Base-by-base conservation (phyloP, 2,888 invertebrate species). In the Peribatodes rhomboidaria region DNA sequence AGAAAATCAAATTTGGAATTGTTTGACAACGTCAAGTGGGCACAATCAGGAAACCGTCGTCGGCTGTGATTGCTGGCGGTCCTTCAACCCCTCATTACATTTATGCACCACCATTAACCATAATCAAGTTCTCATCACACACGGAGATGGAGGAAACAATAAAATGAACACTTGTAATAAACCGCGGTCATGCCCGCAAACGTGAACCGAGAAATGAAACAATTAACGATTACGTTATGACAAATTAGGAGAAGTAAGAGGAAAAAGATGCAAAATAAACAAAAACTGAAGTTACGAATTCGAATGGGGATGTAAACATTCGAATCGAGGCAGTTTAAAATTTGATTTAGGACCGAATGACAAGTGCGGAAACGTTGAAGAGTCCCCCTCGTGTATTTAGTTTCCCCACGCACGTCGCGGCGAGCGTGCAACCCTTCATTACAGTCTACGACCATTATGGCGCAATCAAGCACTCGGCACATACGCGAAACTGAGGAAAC, bases 401-500 rank as follows among this genome's bases (percentile, higher is more conserved):
- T 87, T 84, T 81, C 89, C 87, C 85, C 82, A 86, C 85, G 86
- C 86, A 86, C 85, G 85, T 75, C 77, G 57, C 77, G 78, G 71
- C 67, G 79, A 83, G 89, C 88, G 85, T 88, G 87, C 90, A 91
- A 90, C 92, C 90, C 92, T 90, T 90, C 88, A 90, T 90, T 90
- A 90, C 83, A 79, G 84, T 84, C 85, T 86, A 84, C 85, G 84
- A 81, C 88, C 85, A 89, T 92, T 90, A 92, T 86, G 85, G 86
- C 81, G 90, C 86, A 90, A 92, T 92, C 90, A 91, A 87, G 83
- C 86, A 83, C 88, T 89, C 88, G 77, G 85, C 89, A 90, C 89
- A 90, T 90, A 90, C 90, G 90, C 85, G 85, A 89, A 89, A 88
- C 89, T 87, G 84, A 88, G 89, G 91, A 89, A 89, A 90, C 87